phyloP scores from a whole-genome alignment of 2,113 vertebrate genomes.

The Brevimyrus niger region DNA sequence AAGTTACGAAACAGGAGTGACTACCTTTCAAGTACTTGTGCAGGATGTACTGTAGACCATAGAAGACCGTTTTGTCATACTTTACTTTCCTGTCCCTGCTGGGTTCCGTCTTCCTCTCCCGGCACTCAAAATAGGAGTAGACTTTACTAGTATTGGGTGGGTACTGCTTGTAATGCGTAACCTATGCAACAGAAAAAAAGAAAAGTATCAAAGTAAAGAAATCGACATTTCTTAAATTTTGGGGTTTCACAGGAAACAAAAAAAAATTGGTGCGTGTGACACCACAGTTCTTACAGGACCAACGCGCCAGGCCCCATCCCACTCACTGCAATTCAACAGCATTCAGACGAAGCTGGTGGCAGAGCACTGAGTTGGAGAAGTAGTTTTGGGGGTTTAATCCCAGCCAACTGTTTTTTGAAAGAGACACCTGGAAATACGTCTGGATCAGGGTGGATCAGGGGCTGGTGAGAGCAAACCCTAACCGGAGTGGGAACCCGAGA shows the following conservation, averaged over 20 bases:
- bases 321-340: background rate
- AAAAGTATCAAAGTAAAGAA: background rate
- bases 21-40: constrained; percentile 96
- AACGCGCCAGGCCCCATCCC: background rate
- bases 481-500: background rate
- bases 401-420: background rate
- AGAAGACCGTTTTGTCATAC: constrained; percentile 97
- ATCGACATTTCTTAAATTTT: background rate
- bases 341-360: background rate
- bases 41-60: constrained; percentile 95
- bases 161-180: constrained; percentile 98
- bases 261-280: background rate
- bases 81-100: constrained; percentile 86
- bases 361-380: background rate
- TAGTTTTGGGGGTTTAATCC: background rate
- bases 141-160: constrained; percentile 98
- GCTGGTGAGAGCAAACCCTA: background rate
- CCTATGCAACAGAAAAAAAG: constrained; percentile 54
- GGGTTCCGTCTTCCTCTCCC: constrained; percentile 87
- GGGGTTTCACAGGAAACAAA: background rate
- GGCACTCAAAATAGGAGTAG: constrained; percentile 99
- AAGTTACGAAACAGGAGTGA: background rate
- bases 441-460: background rate
- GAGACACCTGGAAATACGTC: background rate
- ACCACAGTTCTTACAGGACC: background rate